These are phyloP conservation scores for Melopsittacus undulatus DNA, from an alignment of 2,797 vertebrate genomes.

Conservation along the genomic window DNA sequence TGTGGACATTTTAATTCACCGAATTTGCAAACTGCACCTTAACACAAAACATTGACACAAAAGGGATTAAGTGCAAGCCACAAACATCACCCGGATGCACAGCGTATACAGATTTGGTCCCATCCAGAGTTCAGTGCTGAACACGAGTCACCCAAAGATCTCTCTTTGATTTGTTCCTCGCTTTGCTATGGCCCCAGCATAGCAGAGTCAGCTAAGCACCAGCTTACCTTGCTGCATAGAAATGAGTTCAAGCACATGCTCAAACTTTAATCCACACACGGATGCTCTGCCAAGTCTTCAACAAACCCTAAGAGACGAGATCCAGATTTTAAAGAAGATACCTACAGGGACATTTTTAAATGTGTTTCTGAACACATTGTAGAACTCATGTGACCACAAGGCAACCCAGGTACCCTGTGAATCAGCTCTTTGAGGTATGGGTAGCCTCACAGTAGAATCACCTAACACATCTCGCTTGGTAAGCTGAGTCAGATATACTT, in stretches of 20 bases:
- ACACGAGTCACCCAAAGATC: fast-evolving
- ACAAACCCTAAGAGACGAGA: neutral
- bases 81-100: neutral
- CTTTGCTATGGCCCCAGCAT: neutral
- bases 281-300: neutral
- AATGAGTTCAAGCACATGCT: fast-evolving
- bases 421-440: fast-evolving
- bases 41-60: neutral
- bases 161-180: neutral
- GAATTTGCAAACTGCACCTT: neutral
- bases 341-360: neutral
- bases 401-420: no score
- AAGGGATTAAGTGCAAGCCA: neutral
- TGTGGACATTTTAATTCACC: neutral
- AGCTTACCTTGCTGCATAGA: neutral
- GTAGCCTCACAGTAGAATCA: neutral
- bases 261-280: neutral
- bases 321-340: neutral
- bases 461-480: neutral
- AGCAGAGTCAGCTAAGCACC: neutral
- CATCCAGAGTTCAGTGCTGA: neutral
- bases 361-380: neutral
- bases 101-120: fast-evolving
- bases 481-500: neutral
- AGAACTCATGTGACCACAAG: fast-evolving